phyloP scores from a whole-genome alignment of 2,888 invertebrate genomes.

The Cheilosia vulpina region DNA sequence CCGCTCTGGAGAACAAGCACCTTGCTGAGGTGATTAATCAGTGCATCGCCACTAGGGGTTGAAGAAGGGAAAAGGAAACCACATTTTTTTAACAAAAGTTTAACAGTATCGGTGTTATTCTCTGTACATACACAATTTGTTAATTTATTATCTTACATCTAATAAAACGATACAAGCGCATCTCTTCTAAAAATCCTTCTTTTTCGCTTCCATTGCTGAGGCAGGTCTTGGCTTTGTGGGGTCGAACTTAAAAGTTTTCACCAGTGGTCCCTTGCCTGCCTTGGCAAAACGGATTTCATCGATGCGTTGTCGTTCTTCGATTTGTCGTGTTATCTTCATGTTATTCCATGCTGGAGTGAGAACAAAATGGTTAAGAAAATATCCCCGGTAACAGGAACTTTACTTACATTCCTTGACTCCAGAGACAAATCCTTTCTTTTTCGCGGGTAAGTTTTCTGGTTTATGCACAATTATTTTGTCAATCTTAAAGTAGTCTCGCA shows the following conservation, averaged over 20 bases:
- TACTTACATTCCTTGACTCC: slow-evolving; percentile 91
- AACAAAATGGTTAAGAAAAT: neutral
- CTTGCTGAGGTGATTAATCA: slow-evolving; percentile 97
- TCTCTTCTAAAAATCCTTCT: slow-evolving; percentile 77
- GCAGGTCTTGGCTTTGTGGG: slow-evolving; percentile 86
- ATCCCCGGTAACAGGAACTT: neutral
- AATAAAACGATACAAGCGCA: slow-evolving; percentile 42
- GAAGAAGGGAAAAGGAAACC: slow-evolving; percentile 27
- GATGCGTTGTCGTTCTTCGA: slow-evolving; percentile 90
- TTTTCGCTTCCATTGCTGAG: slow-evolving; percentile 84
- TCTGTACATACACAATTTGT: slow-evolving; percentile 71
- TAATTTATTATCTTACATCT: slow-evolving; percentile 43
- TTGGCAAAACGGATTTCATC: slow-evolving; percentile 92
- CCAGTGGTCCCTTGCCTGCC: slow-evolving; percentile 93
- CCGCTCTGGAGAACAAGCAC: slow-evolving; percentile 97
- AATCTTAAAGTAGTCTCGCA: slow-evolving; percentile 91
- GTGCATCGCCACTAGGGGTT: slow-evolving; percentile 86
- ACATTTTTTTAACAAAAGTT: slow-evolving; percentile 34
- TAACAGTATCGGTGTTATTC: slow-evolving; percentile 45
- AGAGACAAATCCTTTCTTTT: slow-evolving; percentile 91
- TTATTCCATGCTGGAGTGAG: slow-evolving; percentile 89
- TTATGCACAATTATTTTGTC: slow-evolving; percentile 86
- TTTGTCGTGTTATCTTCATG: slow-evolving; percentile 90
- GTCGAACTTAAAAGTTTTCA: slow-evolving; percentile 94
- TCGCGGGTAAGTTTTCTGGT: slow-evolving; percentile 86